Percentiles rank a stretch among this genome's conserved stretches.
These are phyloP conservation scores for Acanthaster planci DNA, from an alignment of 35 echinoderm and acorn worm genomes.

Conservation along the genomic window DNA sequence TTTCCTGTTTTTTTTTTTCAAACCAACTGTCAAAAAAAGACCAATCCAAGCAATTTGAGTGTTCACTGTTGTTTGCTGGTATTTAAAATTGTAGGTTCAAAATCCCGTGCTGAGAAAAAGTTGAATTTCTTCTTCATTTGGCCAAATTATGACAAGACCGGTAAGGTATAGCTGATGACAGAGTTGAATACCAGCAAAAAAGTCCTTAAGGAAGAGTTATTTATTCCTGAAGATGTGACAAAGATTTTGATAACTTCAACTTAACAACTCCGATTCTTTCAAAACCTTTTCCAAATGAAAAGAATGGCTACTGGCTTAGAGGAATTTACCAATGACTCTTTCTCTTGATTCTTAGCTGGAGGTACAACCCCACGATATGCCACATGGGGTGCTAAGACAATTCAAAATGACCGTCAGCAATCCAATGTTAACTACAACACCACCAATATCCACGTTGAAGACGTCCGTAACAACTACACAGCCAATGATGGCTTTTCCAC, in stretches of 20 bases:
- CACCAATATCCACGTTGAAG: constrained; percentile 48
- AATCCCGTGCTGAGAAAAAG: too few species aligned
- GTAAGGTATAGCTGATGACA: neutral
- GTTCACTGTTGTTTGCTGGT: too few species aligned
- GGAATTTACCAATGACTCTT: neutral
- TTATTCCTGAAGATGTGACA: neutral
- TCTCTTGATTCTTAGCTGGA: neutral
- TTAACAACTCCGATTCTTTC: neutral
- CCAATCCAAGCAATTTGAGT: too few species aligned
- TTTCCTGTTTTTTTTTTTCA: too few species aligned
- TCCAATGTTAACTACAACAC: constrained; percentile 55
- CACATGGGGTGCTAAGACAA: constrained; percentile 15
- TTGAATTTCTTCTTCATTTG: too few species aligned
- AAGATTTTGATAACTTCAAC: neutral
- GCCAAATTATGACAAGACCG: too few species aligned
- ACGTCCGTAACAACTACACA: constrained; percentile 38
- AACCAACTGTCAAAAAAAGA: too few species aligned
- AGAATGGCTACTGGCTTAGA: too few species aligned
- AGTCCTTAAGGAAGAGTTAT: neutral
- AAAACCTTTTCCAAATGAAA: neutral
- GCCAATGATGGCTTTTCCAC: constrained; percentile 49
- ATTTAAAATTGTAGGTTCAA: too few species aligned
- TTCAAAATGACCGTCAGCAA: constrained; percentile 18
- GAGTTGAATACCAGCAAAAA: neutral
- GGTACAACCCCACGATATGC: constrained; percentile 1